Base-by-base conservation (phyloP, 2,113 vertebrate genomes). In the Gulo gulo region DNA sequence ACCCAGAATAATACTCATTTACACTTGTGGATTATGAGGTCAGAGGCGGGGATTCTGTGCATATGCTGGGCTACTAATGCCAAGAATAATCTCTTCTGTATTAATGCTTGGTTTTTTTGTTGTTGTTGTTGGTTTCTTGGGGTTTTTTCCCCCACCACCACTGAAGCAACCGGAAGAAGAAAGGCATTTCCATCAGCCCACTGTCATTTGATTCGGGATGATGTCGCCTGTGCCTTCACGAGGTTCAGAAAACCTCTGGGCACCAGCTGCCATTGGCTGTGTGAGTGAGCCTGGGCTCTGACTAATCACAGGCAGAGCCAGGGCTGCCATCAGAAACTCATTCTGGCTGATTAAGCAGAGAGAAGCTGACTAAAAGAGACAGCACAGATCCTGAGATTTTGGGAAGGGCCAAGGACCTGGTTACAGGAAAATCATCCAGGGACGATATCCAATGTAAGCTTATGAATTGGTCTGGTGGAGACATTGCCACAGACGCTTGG, bases 21-120 rank as follows among this genome's bases (percentile, higher is more conserved):
- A 6, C 2, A 6, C 39, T 24, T 34, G 20, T 45, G 39, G 20
- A n/a, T 59, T 24, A 59, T 34, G 87, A 76, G 71, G 52, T 59
- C 52, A 36, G 52, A 34, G 8, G 9, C 4, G 0, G 6, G 18
- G 34, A 34, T 5, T 15, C 3, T 15, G 18, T 4, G 4, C 7
- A 24, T 23, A 6, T 6, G 36, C 12, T 31, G 26, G 26, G 12
- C 11, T 39, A 39, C 7, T 2, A 15, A 24, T 2, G 21, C 8
- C 36, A 59, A 26, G 20, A 78, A 18, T 26, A 6, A 24, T 47
- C 21, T 78, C 45, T 89, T 16, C 21, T 47, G 29, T 16, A 29
- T 55, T 76, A 34, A 31, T 6, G 21, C 29, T 76, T 59, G 12
- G 12, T 12, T 23, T 18, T 1, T 8, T 18, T 0, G 7, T 61